These are phyloP conservation scores for Cygnus atratus DNA, from an alignment of 2,113 vertebrate genomes.

Conservation along the genomic window DNA sequence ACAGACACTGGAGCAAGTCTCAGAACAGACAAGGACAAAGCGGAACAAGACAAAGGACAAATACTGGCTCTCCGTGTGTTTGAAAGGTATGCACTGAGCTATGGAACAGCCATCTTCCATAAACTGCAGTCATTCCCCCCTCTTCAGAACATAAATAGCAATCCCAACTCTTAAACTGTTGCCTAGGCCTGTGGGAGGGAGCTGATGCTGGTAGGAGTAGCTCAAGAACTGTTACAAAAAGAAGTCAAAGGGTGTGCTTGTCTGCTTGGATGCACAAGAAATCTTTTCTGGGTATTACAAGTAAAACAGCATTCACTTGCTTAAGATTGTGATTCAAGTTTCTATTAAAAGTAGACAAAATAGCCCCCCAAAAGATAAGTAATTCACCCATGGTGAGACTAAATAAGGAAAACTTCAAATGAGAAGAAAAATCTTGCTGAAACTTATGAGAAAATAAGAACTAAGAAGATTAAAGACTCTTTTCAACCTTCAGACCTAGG, in stretches of 20 bases:
- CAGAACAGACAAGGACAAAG: neutral
- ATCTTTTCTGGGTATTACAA: neutral
- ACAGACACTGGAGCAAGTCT: neutral
- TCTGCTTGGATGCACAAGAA: neutral
- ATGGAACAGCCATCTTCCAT: neutral
- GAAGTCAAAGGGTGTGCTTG: neutral
- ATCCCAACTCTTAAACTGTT: neutral
- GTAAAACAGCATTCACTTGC: neutral
- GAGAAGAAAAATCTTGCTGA: neutral
- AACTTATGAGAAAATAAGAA: neutral
- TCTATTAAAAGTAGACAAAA: neutral
- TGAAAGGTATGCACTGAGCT: neutral
- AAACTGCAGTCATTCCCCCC: neutral
- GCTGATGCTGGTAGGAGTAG: rapidly evolving
- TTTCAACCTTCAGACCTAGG: neutral
- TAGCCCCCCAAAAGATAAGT: neutral
- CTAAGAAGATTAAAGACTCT: neutral
- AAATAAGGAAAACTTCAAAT: neutral
- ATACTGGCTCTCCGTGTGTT: neutral
- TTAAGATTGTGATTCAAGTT: neutral
- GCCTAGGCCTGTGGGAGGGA: neutral
- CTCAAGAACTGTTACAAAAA: neutral
- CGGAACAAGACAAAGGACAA: neutral
- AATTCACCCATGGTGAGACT: neutral
- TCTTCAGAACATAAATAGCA: neutral